Conservation (phyloP, 2,888 invertebrate species). For the Nephrotoma guestfalica region DNA sequence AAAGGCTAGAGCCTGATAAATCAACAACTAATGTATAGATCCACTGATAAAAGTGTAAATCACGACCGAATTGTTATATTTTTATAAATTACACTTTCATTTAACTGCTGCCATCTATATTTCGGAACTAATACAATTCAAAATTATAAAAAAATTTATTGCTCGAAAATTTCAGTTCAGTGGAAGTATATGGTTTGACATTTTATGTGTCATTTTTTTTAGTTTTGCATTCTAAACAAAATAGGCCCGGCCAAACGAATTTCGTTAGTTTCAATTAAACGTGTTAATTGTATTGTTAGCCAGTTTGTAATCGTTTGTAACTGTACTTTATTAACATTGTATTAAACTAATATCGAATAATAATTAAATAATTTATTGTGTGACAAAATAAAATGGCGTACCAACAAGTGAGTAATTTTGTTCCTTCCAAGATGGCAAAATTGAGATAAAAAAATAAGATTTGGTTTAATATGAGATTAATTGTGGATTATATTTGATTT, state of each 20-base stretch:
- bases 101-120: background rate
- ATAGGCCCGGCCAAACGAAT: background rate
- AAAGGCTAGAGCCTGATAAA: too few relatives aligned
- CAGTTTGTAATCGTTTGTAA: background rate
- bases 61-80: too few relatives aligned
- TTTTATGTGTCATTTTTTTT: background rate
- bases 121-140: background rate
- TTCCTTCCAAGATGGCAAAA: background rate
- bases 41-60: too few relatives aligned
- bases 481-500: background rate
- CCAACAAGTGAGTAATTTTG: background rate
- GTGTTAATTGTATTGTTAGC: background rate
- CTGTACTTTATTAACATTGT: background rate
- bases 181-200: background rate
- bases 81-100: background rate
- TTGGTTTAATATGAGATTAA: background rate
- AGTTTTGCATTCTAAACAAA: background rate
- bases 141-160: background rate
- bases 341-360: background rate
- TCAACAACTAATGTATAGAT: too few relatives aligned
- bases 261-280: background rate
- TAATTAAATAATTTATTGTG: background rate
- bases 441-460: background rate
- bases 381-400: background rate
- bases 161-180: background rate